Evolutionary conservation across 2,888 invertebrate genomes (phyloP).

Genomic region (Agapostemon virescens): DNA sequence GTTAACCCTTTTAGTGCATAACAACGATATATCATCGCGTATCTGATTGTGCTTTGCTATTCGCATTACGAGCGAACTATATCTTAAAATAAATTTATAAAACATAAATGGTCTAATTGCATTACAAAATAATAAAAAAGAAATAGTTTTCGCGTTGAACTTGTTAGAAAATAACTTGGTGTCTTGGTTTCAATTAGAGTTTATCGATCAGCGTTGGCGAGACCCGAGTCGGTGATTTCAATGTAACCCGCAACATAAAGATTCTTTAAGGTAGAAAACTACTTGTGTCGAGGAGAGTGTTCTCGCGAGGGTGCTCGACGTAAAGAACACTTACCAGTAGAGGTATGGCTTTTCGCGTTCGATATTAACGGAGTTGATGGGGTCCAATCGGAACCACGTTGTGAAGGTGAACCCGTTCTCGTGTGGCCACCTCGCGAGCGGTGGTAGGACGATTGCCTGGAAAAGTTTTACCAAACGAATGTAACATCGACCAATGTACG

Average conservation of each 20-base stretch:
- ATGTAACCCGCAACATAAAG: slow-evolving; percentile 32
- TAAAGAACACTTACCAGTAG: slow-evolving; percentile 89
- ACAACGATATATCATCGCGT: no score
- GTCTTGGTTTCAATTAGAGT: neutral
- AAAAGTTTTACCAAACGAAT: slow-evolving; percentile 72
- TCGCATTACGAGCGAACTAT: no score
- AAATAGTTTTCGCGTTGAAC: no score
- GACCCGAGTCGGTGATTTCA: neutral
- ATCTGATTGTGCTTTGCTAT: no score
- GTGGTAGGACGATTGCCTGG: slow-evolving; percentile 98
- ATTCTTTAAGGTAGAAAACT: slow-evolving; percentile 51
- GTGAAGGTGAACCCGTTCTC: slow-evolving; percentile 99
- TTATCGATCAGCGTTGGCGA: neutral
- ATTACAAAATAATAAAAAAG: no score
- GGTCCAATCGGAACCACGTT: slow-evolving; percentile 99
- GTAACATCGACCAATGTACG: neutral
- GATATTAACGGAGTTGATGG: slow-evolving; percentile 98
- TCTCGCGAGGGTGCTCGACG: slow-evolving; percentile 58
- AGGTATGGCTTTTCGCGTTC: slow-evolving; percentile 99
- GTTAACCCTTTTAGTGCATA: no score
- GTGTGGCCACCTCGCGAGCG: slow-evolving; percentile 98
- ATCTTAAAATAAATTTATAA: no score
- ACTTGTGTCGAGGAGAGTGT: slow-evolving; percentile 56
- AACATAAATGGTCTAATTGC: no score
- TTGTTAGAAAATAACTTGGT: neutral